phyloP scores from a whole-genome alignment of 2,113 vertebrate genomes.

The Petromus typicus region DNA sequence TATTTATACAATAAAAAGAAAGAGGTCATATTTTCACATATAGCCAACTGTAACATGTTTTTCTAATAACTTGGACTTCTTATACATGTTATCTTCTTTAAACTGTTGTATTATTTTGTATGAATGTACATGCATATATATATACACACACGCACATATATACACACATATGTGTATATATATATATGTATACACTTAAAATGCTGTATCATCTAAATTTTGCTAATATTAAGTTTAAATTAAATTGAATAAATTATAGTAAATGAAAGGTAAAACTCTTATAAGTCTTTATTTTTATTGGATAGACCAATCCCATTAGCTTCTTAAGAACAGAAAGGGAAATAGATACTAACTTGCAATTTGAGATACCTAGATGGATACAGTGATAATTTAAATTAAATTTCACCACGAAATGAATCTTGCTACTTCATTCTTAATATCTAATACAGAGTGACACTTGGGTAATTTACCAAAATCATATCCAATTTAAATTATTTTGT shows the following conservation, averaged over 20 bases:
- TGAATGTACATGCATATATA: too few relatives aligned
- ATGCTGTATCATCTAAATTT: neutral
- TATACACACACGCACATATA: too few relatives aligned
- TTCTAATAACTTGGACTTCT: neutral
- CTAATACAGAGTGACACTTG: conserved; percentile 42
- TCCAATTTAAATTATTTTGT: conserved; percentile 17
- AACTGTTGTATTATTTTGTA: neutral
- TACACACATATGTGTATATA: too few relatives aligned
- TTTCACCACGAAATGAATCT: conserved; percentile 8
- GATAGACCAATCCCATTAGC: neutral
- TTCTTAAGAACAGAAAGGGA: neutral
- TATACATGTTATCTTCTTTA: neutral
- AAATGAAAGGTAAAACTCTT: neutral
- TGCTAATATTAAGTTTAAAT: neutral
- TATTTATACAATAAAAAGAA: neutral
- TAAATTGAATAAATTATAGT: neutral
- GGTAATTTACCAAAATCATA: neutral
- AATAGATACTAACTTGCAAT: neutral
- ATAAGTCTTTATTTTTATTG: neutral
- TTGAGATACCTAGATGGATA: neutral
- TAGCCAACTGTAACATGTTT: neutral
- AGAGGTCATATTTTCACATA: neutral
- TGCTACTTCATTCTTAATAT: neutral
- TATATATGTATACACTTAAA: neutral
- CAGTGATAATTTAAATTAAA: conserved; percentile 44